phyloP scores from a whole-genome alignment of 2,797 vertebrate species.

The Acanthurus lineatus region DNA sequence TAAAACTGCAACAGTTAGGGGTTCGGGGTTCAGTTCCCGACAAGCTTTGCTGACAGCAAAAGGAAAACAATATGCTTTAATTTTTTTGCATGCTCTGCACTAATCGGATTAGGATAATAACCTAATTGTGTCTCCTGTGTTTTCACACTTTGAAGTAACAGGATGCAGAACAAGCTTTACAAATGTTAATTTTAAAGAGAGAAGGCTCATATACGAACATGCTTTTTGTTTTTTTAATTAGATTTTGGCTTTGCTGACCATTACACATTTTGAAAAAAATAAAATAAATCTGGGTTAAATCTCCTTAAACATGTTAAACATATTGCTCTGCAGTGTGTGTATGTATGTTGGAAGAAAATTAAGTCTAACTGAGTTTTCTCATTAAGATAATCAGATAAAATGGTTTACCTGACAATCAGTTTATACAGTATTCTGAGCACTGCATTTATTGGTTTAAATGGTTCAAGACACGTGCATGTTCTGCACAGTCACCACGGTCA shows the following conservation, averaged over 20 bases:
- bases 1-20: not conserved
- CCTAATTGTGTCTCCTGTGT: conserved; percentile 29
- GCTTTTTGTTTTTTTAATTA: not conserved
- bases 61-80: conserved; percentile 1
- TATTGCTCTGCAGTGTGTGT: not conserved
- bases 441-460: conserved; percentile 36
- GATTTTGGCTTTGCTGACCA: not conserved
- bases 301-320: too few species aligned
- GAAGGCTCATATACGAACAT: not conserved
- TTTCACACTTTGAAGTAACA: conserved; percentile 22
- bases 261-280: not conserved
- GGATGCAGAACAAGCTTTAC: conserved; percentile 9
- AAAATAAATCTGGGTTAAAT: not conserved
- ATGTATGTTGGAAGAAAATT: not conserved
- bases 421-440: not conserved
- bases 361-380: not conserved
- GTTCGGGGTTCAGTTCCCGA: conserved; percentile 29
- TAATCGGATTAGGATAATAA: conserved; percentile 31
- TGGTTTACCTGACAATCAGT: not conserved
- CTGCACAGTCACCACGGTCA: not conserved
- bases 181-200: conserved; percentile 4
- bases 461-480: conserved; percentile 4
- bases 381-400: conserved; percentile 23
- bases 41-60: not conserved
- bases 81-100: conserved; percentile 12